These are phyloP conservation scores for Aphodius sticticus DNA, from an alignment of 2,888 invertebrate genomes.

Conservation along the genomic window DNA sequence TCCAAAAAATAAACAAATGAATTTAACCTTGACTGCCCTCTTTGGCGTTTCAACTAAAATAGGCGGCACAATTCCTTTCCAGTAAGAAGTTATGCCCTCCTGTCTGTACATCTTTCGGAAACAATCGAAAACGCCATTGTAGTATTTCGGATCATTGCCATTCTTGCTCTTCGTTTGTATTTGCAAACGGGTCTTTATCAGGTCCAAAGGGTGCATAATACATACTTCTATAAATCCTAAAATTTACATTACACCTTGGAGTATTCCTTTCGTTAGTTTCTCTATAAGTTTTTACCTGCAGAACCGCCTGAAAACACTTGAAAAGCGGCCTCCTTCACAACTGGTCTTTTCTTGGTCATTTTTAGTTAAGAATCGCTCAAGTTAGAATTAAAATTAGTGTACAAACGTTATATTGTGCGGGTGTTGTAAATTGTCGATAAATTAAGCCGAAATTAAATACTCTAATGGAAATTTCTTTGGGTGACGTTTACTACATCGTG, in stretches of 20 bases:
- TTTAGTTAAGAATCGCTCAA: not conserved
- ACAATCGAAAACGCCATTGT: slow-evolving; percentile 85
- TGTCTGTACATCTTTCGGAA: slow-evolving; percentile 86
- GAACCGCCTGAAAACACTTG: slow-evolving; percentile 90
- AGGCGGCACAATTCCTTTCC: slow-evolving; percentile 94
- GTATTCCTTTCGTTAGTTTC: not conserved
- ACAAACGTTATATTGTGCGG: no score
- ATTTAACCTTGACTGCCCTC: slow-evolving; percentile 80
- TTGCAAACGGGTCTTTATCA: slow-evolving; percentile 91
- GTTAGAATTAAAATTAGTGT: no score
- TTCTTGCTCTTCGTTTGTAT: slow-evolving; percentile 65
- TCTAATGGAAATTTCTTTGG: no score
- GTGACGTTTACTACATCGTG: no score
- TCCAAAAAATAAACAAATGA: slow-evolving; percentile 21
- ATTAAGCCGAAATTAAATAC: no score
- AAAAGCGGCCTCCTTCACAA: slow-evolving; percentile 76
- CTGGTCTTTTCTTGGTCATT: slow-evolving; percentile 35
- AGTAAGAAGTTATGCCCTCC: slow-evolving; percentile 86
- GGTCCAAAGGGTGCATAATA: slow-evolving; percentile 95
- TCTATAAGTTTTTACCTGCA: slow-evolving; percentile 67
- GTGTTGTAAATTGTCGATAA: no score
- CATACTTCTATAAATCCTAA: slow-evolving; percentile 90
- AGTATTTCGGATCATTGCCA: slow-evolving; percentile 64
- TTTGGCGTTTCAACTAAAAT: slow-evolving; percentile 95
- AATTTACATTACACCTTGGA: not conserved